Conservation (phyloP, 2,797 vertebrate species). For the Cyclura pinguis region DNA sequence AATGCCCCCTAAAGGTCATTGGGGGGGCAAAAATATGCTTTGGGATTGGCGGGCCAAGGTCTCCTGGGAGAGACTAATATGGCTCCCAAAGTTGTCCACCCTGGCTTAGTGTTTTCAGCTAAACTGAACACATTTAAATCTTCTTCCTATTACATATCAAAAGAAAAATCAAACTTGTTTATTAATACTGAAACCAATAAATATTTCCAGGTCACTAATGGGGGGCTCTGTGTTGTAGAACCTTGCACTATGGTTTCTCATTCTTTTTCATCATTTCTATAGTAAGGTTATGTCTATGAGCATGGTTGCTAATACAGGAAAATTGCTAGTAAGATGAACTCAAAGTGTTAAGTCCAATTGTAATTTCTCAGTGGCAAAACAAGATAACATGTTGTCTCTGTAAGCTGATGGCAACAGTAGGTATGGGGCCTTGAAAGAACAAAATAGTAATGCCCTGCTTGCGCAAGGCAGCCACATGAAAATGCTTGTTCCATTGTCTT, state of each 20-base stretch:
- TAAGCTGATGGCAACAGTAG: neutral
- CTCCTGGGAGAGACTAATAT: too few relatives aligned
- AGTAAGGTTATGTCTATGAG: constrained; percentile 32
- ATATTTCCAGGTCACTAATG: neutral
- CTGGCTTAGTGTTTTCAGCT: too few relatives aligned
- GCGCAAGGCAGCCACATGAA: neutral
- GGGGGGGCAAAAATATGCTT: too few relatives aligned
- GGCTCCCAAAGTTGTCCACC: too few relatives aligned
- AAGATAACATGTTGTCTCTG: constrained; percentile 1
- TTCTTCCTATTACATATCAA: too few relatives aligned
- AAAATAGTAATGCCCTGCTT: constrained; percentile 20
- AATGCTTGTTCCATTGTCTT: constrained; percentile 27
- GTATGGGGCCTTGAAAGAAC: constrained; percentile 4
- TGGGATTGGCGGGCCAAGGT: too few relatives aligned
- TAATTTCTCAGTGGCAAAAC: constrained; percentile 5
- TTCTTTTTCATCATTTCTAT: constrained; percentile 57
- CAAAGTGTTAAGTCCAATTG: neutral
- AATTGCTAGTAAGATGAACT: too few relatives aligned
- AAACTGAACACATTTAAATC: too few relatives aligned
- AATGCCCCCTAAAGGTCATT: too few relatives aligned
- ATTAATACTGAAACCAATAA: neutral
- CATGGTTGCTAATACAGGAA: constrained; percentile 6
- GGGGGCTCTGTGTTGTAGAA: constrained; percentile 9
- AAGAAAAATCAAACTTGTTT: too few relatives aligned
- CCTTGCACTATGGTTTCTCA: constrained; percentile 38